These are phyloP conservation scores for Ennomos quercinarius DNA, from an alignment of 2,888 invertebrate species.

Conservation along the genomic window DNA sequence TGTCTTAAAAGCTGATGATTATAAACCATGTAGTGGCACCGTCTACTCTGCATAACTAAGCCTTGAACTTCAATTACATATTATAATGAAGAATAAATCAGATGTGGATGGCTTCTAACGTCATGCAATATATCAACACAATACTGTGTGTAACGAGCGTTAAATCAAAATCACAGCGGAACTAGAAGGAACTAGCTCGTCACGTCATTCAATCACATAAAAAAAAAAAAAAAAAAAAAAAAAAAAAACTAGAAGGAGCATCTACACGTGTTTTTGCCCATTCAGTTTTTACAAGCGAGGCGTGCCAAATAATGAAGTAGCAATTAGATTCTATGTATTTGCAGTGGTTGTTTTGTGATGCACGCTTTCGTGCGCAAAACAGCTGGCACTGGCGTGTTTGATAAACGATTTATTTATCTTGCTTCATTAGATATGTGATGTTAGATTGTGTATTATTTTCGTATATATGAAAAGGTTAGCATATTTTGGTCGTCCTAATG, in stretches of 20 bases:
- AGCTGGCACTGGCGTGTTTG: too few species aligned
- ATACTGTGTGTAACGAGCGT: conserved; percentile 25
- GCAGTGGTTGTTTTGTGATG: conserved; percentile 9
- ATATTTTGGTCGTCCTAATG: too few species aligned
- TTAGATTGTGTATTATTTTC: too few species aligned
- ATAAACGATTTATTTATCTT: background rate
- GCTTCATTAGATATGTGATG: background rate
- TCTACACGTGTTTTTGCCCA: conserved; percentile 24
- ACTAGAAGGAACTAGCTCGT: conserved; percentile 4
- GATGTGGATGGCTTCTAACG: conserved; percentile 15
- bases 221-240: too few species aligned
- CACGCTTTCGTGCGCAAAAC: background rate
- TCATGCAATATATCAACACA: conserved; percentile 23
- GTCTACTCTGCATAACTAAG: background rate
- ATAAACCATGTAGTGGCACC: too few species aligned
- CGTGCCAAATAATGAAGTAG: conserved; percentile 24
- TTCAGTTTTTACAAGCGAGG: conserved; percentile 23
- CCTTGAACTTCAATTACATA: conserved; percentile 1
- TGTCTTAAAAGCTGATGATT: too few species aligned
- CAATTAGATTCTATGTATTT: conserved; percentile 20
- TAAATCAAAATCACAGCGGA: conserved; percentile 31
- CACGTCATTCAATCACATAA: too few species aligned
- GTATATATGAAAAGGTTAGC: too few species aligned
- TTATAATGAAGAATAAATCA: conserved; percentile 16
- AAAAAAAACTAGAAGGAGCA: conserved; percentile 7